These are phyloP conservation scores for Aurelia sp. DNA, from an alignment of 30 jellyfish, hydroid and myxozoan species.

Conservation along the genomic window DNA sequence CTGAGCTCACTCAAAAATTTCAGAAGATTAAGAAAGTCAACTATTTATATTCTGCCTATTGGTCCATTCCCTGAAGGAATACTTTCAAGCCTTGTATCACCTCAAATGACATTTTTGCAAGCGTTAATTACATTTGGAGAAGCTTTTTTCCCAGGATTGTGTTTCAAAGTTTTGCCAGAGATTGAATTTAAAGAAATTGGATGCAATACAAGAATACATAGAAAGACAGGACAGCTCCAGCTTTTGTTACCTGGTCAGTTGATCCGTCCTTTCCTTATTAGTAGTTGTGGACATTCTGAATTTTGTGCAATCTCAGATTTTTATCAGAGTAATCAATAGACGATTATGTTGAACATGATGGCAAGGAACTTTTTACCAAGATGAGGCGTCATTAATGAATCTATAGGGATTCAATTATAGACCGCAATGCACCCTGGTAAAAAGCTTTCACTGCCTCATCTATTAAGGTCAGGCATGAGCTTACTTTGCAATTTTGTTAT, in stretches of 20 bases:
- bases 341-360: too few species aligned
- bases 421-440: too few species aligned
- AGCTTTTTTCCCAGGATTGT: slow-evolving; percentile 74
- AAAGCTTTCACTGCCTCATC: too few species aligned
- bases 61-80: slow-evolving; percentile 93
- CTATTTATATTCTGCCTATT: slow-evolving; percentile 64
- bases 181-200: slow-evolving; percentile 71
- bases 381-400: too few species aligned
- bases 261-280: too few species aligned
- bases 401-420: too few species aligned
- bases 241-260: slow-evolving; percentile 78
- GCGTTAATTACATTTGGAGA: slow-evolving; percentile 58
- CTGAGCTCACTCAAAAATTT: slow-evolving; percentile 57
- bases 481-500: too few species aligned
- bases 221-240: slow-evolving; percentile 83
- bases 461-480: too few species aligned
- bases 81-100: slow-evolving; percentile 49
- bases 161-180: slow-evolving; percentile 59
- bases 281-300: too few species aligned
- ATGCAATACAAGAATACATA: slow-evolving; percentile 74
- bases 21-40: slow-evolving; percentile 58
- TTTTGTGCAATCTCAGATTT: too few species aligned
- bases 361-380: too few species aligned
- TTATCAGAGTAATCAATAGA: too few species aligned
- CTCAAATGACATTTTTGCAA: slow-evolving; percentile 58